Evolutionary conservation across 92 coral and sea anemone species (phyloP), one percentile per base, ranked within the genome.

Genomic region (Parazoanthus swiftii): DNA sequence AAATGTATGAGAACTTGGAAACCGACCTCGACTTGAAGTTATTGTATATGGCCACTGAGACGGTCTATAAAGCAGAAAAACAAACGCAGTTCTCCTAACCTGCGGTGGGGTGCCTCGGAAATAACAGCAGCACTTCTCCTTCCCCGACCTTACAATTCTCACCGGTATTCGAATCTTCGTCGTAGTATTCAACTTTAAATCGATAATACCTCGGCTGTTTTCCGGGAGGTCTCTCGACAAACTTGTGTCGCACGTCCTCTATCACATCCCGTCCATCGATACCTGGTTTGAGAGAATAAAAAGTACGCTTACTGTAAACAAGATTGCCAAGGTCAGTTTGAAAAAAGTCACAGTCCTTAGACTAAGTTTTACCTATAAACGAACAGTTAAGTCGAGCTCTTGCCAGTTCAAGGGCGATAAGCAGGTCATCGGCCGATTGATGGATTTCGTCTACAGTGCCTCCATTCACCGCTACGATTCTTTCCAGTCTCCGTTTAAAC

Each of bases 201-300:
- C 91, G 91, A 88, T 96, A 94, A 85, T 92, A 81, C 21, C 98
- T 93, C 67, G 98, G 98, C 74, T 91, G 98, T 79, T 90, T 93
- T 8, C 94, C 93, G 33, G 92, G 78, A 16, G 87, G 92, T 65
- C 35, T 90, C 3, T 92, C 80, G 50, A 94, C 91, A 36, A 93
- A 91, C 1, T 93, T 88, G 68, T 82, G 81, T 44, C 94, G 86
- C 16, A 96, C 84, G 46, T 96, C 98, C 74, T 96, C 96, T 68
- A 78, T 68, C 25, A 96, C 85, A 75, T 96, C 98, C 2, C 98
- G 93, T 21, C 98, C 98, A 65, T 88, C 84, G 36, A 92, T 76
- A 13, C 97, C 98, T 23, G 89, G 50, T 77, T 44, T 6, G 14
- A 14, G 18, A n/a, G 18, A 44, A n/a, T 42, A 21, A 54, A 54